phyloP scores from a whole-genome alignment of 2,113 vertebrate species.

The Callorhinus ursinus region DNA sequence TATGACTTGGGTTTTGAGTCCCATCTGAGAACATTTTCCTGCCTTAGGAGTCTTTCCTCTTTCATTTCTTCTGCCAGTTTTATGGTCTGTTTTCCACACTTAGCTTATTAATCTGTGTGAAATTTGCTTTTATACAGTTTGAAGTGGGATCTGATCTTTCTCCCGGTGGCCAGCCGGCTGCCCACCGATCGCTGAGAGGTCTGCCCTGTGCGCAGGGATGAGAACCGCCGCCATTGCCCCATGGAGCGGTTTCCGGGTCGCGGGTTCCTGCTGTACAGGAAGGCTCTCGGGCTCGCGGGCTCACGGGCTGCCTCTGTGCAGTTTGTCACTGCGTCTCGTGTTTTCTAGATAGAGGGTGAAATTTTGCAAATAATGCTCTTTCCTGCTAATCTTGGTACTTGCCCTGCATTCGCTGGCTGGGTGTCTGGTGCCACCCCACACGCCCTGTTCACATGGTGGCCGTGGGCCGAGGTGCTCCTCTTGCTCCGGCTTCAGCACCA shows the following conservation, averaged over 20 bases:
- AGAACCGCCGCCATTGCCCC: not conserved
- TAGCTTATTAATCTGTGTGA: not conserved
- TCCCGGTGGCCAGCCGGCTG: not conserved
- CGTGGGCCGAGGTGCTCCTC: rapidly evolving
- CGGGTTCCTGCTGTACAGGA: not conserved
- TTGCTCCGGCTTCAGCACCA: not conserved
- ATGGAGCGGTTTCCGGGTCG: rapidly evolving
- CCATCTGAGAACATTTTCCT: not conserved
- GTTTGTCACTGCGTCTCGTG: rapidly evolving
- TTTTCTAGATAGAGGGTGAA: not conserved
- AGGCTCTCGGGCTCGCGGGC: not conserved
- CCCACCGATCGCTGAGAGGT: not conserved
- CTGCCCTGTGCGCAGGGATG: not conserved
- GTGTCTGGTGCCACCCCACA: rapidly evolving
- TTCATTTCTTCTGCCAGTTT: not conserved
- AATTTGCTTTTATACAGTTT: not conserved
- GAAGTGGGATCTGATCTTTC: not conserved
- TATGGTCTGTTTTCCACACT: not conserved
- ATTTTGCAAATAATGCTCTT: not conserved
- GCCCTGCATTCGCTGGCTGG: rapidly evolving
- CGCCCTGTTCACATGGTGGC: rapidly evolving
- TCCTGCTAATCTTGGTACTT: not conserved
- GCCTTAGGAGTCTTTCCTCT: not conserved
- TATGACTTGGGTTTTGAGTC: not conserved
- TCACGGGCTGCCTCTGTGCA: not conserved